Evolutionary conservation across 2,888 invertebrate genomes (phyloP), one percentile per base, ranked within the genome.

Genomic region (Pinctada fucata): DNA sequence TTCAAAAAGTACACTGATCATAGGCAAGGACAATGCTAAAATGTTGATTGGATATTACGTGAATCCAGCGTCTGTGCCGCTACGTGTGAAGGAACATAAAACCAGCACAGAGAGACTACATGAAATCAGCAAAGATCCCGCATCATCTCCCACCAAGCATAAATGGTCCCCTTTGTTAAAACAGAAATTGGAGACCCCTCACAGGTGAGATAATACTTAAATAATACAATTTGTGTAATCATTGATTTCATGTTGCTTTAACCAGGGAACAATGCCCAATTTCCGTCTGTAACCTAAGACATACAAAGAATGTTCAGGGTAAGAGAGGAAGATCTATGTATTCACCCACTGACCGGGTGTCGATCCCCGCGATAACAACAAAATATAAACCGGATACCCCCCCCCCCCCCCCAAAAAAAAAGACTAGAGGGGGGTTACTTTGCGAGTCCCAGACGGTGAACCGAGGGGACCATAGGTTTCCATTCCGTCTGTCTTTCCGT

Each of bases 21-120:
- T 92, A n/a, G 85, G 89, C 2, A 91, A 92, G 82, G 89, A 89
- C 51, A 85, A 87, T 76, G 92, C 92, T 2, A 87, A 90, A 76
- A 81, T 84, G 16, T 85, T 92, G 79, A 91, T 92, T 64, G 90
- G 90, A 52, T 92, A 91, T 85, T 92, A 92, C 80, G 91, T 91
- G 4, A 86, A 91, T 67, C 91, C 92, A 3, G 89, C 88, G 65
- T 87, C 90, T 3, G 79, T 87, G 49, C 70, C 82, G 10, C 76
- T 82, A 3, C 63, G 78, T 47, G 58, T 51, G 51, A 72, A 72
- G 76, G 68, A 58, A 58, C 58, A 6, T 58, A 6, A 13, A 10
- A 6, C 58, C 58, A 31, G 31, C 31, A 13, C 13, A 58, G 58
- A 58, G 58, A 58, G 13, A 58, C 13, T 58, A 6, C 58, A 10